phyloP scores from a whole-genome alignment of 2,797 vertebrate species.

The Pseudocheirus occidentalis region DNA sequence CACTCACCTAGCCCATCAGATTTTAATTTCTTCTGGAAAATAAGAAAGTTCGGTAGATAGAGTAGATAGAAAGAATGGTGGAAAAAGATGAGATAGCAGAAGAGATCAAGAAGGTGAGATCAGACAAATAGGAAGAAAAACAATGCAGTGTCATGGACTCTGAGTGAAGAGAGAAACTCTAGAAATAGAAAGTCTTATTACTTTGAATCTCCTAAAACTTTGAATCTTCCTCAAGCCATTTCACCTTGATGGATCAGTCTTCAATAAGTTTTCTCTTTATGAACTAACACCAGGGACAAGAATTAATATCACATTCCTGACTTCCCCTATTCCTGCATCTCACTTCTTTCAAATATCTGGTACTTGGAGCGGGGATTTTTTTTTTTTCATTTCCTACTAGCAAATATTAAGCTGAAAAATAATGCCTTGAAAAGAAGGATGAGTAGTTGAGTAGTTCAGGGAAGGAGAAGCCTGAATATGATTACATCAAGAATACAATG shows the following conservation, averaged over 20 bases:
- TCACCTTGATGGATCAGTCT: background rate
- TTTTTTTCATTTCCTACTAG: background rate
- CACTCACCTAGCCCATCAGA: background rate
- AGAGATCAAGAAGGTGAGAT: background rate
- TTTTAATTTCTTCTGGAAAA: background rate
- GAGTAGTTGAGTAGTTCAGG: background rate
- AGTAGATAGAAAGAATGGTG: background rate
- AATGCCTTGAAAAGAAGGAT: background rate
- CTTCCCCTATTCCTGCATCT: background rate
- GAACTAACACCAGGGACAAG: background rate
- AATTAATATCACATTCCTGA: background rate
- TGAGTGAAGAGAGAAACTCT: background rate
- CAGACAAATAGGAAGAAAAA: background rate
- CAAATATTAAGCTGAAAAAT: background rate
- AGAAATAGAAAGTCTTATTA: background rate
- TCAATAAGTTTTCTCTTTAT: background rate
- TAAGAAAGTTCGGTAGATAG: background rate
- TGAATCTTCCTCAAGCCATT: background rate
- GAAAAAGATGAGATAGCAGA: background rate
- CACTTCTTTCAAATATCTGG: background rate
- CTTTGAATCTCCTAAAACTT: background rate
- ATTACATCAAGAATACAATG: background rate
- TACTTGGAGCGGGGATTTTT: background rate
- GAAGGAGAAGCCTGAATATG: background rate
- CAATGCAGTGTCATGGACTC: background rate